phyloP scores from a whole-genome alignment of 2,797 vertebrate genomes.

The Gastrophryne carolinensis region DNA sequence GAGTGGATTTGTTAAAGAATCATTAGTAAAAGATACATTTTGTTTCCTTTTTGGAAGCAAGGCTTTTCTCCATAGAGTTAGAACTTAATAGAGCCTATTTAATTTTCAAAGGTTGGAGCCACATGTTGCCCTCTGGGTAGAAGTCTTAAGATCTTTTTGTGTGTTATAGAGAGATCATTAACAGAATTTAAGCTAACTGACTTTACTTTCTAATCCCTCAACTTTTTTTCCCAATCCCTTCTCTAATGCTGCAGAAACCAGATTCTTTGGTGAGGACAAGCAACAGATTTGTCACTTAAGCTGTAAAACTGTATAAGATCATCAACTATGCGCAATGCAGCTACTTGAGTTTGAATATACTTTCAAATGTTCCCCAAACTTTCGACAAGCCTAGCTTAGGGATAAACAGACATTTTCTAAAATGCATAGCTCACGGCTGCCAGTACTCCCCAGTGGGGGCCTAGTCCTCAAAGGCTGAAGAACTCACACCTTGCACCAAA shows the following conservation, averaged over 20 bases:
- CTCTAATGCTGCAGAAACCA: constrained; percentile 32
- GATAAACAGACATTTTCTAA: too few relatives aligned
- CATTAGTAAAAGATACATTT: constrained; percentile 47
- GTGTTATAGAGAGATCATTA: constrained; percentile 55
- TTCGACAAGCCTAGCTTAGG: too few relatives aligned
- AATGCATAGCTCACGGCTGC: too few relatives aligned
- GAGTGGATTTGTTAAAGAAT: constrained; percentile 5
- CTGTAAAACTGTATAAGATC: background rate
- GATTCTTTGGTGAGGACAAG: background rate
- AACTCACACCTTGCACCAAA: too few relatives aligned
- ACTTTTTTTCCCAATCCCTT: constrained; percentile 53
- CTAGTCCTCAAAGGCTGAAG: too few relatives aligned
- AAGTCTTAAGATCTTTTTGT: constrained; percentile 45
- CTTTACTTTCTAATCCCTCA: constrained; percentile 55
- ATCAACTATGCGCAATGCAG: too few relatives aligned
- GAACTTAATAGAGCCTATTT: constrained; percentile 49
- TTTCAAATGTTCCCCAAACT: too few relatives aligned
- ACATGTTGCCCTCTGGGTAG: constrained; percentile 44
- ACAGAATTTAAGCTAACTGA: constrained; percentile 56
- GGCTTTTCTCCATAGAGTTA: constrained; percentile 53
- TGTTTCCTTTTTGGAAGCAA: constrained; percentile 48
- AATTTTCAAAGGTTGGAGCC: constrained; percentile 53
- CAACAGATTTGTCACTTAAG: background rate
- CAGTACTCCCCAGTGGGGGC: too few relatives aligned
- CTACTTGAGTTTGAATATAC: too few relatives aligned